A percentile compares a stretch with the other conserved stretches of the same genome.
Evolutionary conservation across 2,888 invertebrate genomes (phyloP).

Genomic region (Dusona sp.): DNA sequence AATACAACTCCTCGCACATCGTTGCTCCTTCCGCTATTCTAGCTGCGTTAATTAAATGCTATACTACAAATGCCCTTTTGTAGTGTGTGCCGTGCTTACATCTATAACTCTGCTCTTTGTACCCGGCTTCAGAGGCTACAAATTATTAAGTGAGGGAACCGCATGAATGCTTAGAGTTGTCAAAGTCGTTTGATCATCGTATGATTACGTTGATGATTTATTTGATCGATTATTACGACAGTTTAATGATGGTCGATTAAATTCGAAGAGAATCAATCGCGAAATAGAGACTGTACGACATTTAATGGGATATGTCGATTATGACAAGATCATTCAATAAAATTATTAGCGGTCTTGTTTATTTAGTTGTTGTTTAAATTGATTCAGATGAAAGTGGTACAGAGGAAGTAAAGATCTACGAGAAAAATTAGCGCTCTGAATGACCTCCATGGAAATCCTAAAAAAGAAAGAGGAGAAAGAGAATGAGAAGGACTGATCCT

Average conservation of each 20-base stretch:
- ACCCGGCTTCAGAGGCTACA: not conserved
- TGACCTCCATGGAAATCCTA: not conserved
- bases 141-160: not conserved
- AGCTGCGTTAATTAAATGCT: slow-evolving; percentile 49
- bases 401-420: not conserved
- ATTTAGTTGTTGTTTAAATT: not conserved
- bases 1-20: slow-evolving; percentile 24
- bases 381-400: not conserved
- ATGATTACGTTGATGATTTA: not conserved
- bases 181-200: not conserved
- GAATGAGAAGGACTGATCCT: slow-evolving; percentile 29
- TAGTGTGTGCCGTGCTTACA: not conserved
- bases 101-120: not conserved
- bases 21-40: slow-evolving; percentile 24
- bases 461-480: not conserved
- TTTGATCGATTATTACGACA: not conserved
- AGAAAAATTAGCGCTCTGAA: not conserved
- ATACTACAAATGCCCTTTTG: slow-evolving; percentile 1
- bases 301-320: not conserved
- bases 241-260: not conserved
- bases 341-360: not conserved
- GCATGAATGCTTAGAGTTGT: not conserved
- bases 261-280: not conserved
- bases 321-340: too few relatives aligned
- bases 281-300: not conserved